Evolutionary conservation across 2,797 vertebrate genomes (phyloP), one percentile per base, ranked within the genome.

Genomic region (Takifugu ocellatus): DNA sequence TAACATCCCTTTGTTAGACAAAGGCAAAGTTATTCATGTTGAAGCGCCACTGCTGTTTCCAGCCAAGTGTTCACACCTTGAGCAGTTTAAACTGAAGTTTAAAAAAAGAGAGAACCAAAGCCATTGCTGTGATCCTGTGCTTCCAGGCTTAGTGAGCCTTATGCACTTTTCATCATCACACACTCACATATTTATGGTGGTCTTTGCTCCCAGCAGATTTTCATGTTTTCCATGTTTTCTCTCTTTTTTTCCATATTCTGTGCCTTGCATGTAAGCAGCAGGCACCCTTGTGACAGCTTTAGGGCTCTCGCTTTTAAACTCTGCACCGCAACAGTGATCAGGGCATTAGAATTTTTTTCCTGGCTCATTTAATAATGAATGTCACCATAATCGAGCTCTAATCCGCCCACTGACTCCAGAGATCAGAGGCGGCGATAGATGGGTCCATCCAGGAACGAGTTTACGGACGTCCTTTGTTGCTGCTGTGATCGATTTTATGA

Each of bases 371-470:
- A 46, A 16, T 54, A 63, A 71, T 72, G 72, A 82, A 55, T 85
- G 87, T 87, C 51, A 75, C 77, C 68, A 76, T 73, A 79, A 78
- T 86, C 59, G 75, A 75, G 61, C 54, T 63, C 50, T 75, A 77
- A 84, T 84, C 64, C 75, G 66, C 73, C 77, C 63, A 75, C 53
- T 48, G 67, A 76, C 33, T 77, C 64, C 72, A 63, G 64, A 72
- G 57, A 70, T 61, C 68, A 57, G 16, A 53, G 54, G 17, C 65
- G 27, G 51, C 63, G 51, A 54, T 6, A 26, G 29, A 31, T 43
- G 47, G 43, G n/a, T 49, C 17, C 33, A 54, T 49, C 31, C 21
- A n/a, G 31, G 47, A 46, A n/a, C 8, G 1, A 14, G n/a, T 55
- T 45, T 31, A 29, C 1, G 2, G 53, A 54, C 45, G n/a, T 44